Percentiles rank a stretch among this genome's conserved stretches.
Conservation (phyloP, 2,113 vertebrate species). For the Hepsetus odoe region DNA sequence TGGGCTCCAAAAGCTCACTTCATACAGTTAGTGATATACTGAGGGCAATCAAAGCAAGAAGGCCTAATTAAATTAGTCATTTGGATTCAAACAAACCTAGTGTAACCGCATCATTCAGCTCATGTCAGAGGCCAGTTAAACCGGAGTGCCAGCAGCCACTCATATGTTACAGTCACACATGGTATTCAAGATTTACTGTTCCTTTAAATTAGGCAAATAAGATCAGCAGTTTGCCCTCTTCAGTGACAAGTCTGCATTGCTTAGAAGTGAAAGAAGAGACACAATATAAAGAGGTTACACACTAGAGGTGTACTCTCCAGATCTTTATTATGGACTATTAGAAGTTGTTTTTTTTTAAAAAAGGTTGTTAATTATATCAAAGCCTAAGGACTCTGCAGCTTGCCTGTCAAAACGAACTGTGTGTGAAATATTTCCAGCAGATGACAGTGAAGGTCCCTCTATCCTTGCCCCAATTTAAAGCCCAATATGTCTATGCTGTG, state of each 20-base stretch:
- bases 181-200: not conserved
- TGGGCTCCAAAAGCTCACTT: constrained; percentile 37
- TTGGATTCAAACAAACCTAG: constrained; percentile 72
- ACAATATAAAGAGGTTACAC: not conserved
- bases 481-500: constrained; percentile 24
- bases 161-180: constrained; percentile 58
- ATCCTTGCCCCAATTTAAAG: constrained; percentile 58
- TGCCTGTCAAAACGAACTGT: constrained; percentile 58
- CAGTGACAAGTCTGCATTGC: constrained; percentile 11
- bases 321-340: not conserved
- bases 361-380: constrained; percentile 70
- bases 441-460: constrained; percentile 61
- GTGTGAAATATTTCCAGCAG: constrained; percentile 50
- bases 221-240: not conserved
- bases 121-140: constrained; percentile 78
- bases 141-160: constrained; percentile 65
- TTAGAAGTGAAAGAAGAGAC: not conserved
- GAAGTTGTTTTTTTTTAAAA: constrained; percentile 39
- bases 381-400: constrained; percentile 62
- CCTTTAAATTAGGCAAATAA: constrained; percentile 42
- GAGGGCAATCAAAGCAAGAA: constrained; percentile 64
- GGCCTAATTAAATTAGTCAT: constrained; percentile 75
- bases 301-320: not conserved
- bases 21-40: constrained; percentile 59
- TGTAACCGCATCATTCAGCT: constrained; percentile 73